phyloP scores from a whole-genome alignment of 2,113 vertebrate genomes.

The Carollia perspicillata region DNA sequence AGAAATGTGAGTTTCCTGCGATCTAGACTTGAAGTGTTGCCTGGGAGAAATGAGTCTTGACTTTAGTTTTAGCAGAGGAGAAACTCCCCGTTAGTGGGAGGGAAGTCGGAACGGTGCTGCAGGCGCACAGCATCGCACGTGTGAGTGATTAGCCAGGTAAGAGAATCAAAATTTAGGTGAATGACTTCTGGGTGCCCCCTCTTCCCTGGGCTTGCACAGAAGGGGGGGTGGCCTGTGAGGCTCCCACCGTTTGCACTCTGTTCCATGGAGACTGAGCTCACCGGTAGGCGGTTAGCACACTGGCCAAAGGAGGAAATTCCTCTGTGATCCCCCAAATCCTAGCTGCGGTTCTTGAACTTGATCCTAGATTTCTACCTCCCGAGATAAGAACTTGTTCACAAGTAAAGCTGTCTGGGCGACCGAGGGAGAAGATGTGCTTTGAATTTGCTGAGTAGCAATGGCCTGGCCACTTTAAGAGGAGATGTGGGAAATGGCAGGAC shows the following conservation, averaged over 20 bases:
- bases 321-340: neutral
- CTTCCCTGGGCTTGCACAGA: neutral
- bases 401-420: neutral
- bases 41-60: neutral
- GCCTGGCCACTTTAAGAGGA: neutral
- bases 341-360: constrained; percentile 26
- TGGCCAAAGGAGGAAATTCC: neutral
- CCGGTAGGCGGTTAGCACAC: neutral
- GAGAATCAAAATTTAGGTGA: neutral
- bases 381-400: constrained; percentile 46
- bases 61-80: neutral
- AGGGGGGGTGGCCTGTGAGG: neutral
- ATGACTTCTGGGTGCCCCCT: neutral
- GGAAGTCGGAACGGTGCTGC: neutral
- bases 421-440: neutral
- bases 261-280: neutral
- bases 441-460: neutral
- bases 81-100: neutral
- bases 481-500: neutral
- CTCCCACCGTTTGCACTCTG: neutral
- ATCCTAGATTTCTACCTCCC: constrained; percentile 5
- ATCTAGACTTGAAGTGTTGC: neutral
- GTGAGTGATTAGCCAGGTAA: neutral
- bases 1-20: neutral
- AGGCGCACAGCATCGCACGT: neutral